These are phyloP conservation scores for Gulo gulo DNA, from an alignment of 2,113 vertebrate species.

Conservation along the genomic window DNA sequence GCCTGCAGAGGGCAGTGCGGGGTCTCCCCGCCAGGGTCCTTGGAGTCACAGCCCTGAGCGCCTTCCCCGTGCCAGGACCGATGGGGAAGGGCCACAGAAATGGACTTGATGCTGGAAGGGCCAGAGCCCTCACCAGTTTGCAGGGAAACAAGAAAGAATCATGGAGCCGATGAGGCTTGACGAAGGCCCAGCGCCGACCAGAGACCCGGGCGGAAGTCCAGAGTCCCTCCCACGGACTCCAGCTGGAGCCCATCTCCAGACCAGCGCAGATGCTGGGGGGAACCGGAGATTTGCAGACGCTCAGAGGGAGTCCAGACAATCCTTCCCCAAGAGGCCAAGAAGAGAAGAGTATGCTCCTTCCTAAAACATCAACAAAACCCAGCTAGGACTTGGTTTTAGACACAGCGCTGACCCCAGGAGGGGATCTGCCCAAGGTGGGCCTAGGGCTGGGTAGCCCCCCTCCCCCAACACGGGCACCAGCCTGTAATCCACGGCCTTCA, in stretches of 20 bases:
- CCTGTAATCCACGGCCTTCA: rapidly evolving
- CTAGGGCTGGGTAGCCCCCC: no score
- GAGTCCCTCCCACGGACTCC: no score
- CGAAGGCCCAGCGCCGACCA: not conserved
- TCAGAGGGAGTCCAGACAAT: not conserved
- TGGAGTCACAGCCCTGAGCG: rapidly evolving
- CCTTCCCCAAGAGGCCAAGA: not conserved
- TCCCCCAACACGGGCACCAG: rapidly evolving
- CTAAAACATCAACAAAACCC: not conserved
- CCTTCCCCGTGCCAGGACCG: not conserved
- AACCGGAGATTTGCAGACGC: not conserved
- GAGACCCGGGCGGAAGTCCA: not conserved
- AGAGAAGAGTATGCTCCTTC: not conserved
- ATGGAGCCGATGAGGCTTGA: not conserved
- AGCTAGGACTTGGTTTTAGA: not conserved
- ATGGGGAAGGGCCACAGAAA: rapidly evolving
- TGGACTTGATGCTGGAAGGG: rapidly evolving
- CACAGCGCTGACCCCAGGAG: rapidly evolving
- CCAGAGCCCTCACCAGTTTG: constrained; percentile 30
- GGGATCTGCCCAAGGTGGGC: not conserved
- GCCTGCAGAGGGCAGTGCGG: rapidly evolving
- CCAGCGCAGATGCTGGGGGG: not conserved
- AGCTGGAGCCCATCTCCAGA: not conserved
- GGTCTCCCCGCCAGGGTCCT: rapidly evolving
- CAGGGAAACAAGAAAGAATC: not conserved